A percentile compares a stretch with the other conserved stretches of the same genome.
phyloP scores from a whole-genome alignment of 1,140 invertebrate genomes.

The Schlechtendalia chinensis region DNA sequence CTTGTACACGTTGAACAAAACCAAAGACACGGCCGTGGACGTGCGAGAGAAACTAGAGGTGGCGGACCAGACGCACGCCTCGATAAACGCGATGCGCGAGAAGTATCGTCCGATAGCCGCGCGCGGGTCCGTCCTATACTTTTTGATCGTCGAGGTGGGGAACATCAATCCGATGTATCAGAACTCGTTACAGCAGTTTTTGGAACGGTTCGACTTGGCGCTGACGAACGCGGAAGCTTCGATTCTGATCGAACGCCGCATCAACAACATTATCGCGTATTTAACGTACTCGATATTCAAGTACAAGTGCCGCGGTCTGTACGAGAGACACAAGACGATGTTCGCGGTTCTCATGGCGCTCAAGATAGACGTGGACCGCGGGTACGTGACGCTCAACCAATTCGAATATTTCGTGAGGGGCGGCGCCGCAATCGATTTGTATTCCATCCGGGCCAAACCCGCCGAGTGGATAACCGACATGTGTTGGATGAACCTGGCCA shows the following conservation, averaged over 20 bases:
- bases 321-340: conserved; percentile 91
- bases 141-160: conserved; percentile 85
- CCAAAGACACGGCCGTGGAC: conserved; percentile 76
- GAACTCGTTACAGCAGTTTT: conserved; percentile 86
- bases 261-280: conserved; percentile 73
- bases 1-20: conserved; percentile 81
- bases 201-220: conserved; percentile 81
- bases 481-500: conserved; percentile 94
- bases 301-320: conserved; percentile 86
- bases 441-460: conserved; percentile 88
- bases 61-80: conserved; percentile 67
- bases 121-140: conserved; percentile 85
- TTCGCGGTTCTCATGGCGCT: conserved; percentile 69
- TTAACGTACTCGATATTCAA: conserved; percentile 87
- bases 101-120: conserved; percentile 81
- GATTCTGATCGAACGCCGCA: conserved; percentile 69
- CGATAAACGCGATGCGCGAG: conserved; percentile 73
- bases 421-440: conserved; percentile 89
- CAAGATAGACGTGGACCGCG: neutral
- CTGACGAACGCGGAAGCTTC: conserved; percentile 84
- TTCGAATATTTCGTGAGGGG: conserved; percentile 57
- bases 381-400: neutral
- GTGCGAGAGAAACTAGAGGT: conserved; percentile 81
- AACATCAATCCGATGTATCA: conserved; percentile 97
- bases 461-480: conserved; percentile 94